Percentiles rank a stretch among this genome's conserved stretches.
phyloP scores from a whole-genome alignment of 2,888 invertebrate genomes.

The Creontiades dilutus region DNA sequence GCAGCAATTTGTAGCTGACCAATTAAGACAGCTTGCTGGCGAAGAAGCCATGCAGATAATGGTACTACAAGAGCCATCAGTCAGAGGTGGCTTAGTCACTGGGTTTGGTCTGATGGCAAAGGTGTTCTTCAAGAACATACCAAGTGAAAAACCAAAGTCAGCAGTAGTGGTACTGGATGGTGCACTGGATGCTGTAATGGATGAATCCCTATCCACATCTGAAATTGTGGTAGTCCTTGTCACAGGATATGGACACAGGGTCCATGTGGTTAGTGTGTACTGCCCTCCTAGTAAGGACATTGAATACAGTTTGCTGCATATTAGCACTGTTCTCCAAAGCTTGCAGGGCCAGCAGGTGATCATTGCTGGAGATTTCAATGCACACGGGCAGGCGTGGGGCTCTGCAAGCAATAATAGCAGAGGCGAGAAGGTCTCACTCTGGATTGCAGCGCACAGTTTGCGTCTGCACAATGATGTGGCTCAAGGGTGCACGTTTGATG shows the following conservation, averaged over 20 bases:
- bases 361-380: constrained; percentile 7
- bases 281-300: not conserved
- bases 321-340: not conserved
- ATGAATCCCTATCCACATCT: not conserved
- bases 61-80: not conserved
- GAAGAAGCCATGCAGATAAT: not conserved
- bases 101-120: not conserved
- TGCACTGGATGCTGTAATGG: not conserved
- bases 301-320: not conserved
- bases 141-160: not conserved
- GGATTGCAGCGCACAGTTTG: not conserved
- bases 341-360: not conserved
- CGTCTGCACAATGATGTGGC: not conserved
- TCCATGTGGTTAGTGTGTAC: not conserved
- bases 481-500: not conserved
- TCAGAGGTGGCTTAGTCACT: not conserved
- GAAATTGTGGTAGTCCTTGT: not conserved
- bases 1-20: not conserved
- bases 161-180: not conserved
- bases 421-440: not conserved
- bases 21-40: not conserved
- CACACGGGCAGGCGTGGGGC: not conserved
- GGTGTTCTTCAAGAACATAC: not conserved
- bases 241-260: not conserved
- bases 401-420: not conserved